phyloP scores from a whole-genome alignment of 1,140 invertebrate genomes.

The Tetragnatha versicolor region DNA sequence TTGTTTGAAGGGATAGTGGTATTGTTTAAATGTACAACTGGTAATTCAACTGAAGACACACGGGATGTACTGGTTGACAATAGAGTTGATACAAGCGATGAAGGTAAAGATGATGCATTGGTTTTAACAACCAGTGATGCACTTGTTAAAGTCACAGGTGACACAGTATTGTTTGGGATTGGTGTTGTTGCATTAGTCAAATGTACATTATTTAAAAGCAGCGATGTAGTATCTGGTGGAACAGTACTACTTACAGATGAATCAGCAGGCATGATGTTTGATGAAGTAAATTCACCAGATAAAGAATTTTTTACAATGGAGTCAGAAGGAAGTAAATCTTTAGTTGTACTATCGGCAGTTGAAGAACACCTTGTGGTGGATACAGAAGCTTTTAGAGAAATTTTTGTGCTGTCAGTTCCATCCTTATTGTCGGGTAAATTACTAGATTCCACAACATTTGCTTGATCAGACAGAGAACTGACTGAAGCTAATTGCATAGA shows the following conservation, averaged over 20 bases:
- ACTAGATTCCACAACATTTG: background rate
- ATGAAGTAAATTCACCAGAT: background rate
- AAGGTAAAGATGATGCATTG: no score
- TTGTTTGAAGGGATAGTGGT: no score
- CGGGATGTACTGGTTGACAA: no score
- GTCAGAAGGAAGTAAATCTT: conserved; percentile 23
- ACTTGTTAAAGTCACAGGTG: no score
- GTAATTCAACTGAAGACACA: no score
- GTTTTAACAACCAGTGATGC: no score
- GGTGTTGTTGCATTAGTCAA: no score
- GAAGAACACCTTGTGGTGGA: conserved; percentile 32
- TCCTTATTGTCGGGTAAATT: background rate
- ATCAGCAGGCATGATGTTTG: background rate
- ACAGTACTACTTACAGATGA: conserved; percentile 4
- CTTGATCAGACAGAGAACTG: background rate
- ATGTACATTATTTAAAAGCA: no score
- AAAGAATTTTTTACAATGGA: background rate
- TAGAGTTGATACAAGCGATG: no score
- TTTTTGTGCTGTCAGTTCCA: conserved; percentile 8
- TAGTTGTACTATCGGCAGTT: conserved; percentile 48
- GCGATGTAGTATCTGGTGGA: conserved; percentile 30
- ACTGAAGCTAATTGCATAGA: conserved; percentile 10
- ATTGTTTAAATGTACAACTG: no score
- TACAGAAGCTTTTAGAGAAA: conserved; percentile 11
- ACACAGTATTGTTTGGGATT: no score